Evolutionary conservation across 2,113 vertebrate species (phyloP).

Genomic region (Gasterosteus nipponicus): DNA sequence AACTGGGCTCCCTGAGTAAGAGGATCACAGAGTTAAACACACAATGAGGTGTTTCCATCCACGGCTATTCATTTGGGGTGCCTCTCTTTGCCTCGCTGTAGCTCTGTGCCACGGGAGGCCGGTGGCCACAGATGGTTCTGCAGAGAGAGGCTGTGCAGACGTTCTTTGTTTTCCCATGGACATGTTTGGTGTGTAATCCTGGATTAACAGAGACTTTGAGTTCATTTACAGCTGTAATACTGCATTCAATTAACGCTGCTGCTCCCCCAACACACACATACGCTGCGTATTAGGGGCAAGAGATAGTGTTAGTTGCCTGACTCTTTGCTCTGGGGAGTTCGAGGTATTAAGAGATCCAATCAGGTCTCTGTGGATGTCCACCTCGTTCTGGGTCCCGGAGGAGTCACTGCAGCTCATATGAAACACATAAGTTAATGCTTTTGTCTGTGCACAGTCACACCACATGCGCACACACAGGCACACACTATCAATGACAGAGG

Average conservation of each 20-base stretch:
- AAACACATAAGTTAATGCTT: slow-evolving; percentile 63
- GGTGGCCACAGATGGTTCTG: slow-evolving; percentile 79
- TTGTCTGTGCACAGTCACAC: slow-evolving; percentile 66
- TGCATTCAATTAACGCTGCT: slow-evolving; percentile 80
- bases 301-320: slow-evolving; percentile 66
- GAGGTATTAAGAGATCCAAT: slow-evolving; percentile 91
- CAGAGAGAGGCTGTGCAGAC: slow-evolving; percentile 72
- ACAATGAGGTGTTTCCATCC: slow-evolving; percentile 67
- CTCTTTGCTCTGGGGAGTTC: slow-evolving; percentile 84
- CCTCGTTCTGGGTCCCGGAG: slow-evolving; percentile 90
- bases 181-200: slow-evolving; percentile 90
- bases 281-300: slow-evolving; percentile 79
- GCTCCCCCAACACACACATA: slow-evolving; percentile 73
- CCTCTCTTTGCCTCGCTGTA: slow-evolving; percentile 65
- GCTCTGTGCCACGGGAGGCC: slow-evolving; percentile 58
- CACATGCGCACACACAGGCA: slow-evolving; percentile 57
- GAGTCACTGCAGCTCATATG: slow-evolving; percentile 82
- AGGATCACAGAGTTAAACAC: slow-evolving; percentile 76
- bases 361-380: slow-evolving; percentile 93
- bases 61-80: slow-evolving; percentile 67
- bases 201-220: slow-evolving; percentile 90
- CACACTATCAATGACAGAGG: slow-evolving; percentile 78
- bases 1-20: slow-evolving; percentile 41
- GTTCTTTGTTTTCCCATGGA: slow-evolving; percentile 87
- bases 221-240: slow-evolving; percentile 89